Base-by-base conservation (phyloP, 2,888 invertebrate species). In the Protophormia terraenovae region DNA sequence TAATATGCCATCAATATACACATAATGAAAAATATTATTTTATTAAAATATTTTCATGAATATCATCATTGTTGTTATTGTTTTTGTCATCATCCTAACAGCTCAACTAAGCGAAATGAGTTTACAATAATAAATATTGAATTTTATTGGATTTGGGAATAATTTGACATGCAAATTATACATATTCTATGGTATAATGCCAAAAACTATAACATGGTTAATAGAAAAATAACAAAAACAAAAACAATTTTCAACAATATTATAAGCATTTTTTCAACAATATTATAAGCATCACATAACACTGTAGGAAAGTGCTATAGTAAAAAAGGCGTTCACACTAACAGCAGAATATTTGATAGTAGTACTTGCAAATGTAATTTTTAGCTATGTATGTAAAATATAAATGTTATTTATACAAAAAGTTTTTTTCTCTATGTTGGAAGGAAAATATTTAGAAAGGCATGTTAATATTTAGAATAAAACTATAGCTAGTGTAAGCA, bases 141-240 rank as follows among this genome's bases (percentile, higher is more conserved):
- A 73, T 67, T 80, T 80, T 80, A 73, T 73, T 80, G 67, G 47
- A 50, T 58, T 60, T 60, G 47, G 67, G 60, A 80, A 72, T 24
- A 73, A 80, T 60, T 73, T 80, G 58, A 73, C 58, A 73, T 73
- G 66, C 66, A 80, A 80, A 80, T 80, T 80, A 60, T 29, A 58
- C 24, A 35, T 5, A 38, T 2, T 55, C 53, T 19, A 47, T n/a
- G 16, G 19, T 47, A 38, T 38, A 38, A 38, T 12, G 12, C 10
- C 38, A 38, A 38, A 38, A 38, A 12, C 14, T 14, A 12, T 14
- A 38, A 38, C 19, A 27, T 71, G 71, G 24, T 8, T 24, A 53
- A 38, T 27, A 22, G 29, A 16, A 27, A 24, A 24, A 27, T 14
- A 62, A 55, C 24, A 27, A 53, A 19, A 62, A 38, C 38, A 10